These are phyloP conservation scores for Didymodactylos carnosus DNA, from an alignment of 2,888 invertebrate species.

Conservation along the genomic window DNA sequence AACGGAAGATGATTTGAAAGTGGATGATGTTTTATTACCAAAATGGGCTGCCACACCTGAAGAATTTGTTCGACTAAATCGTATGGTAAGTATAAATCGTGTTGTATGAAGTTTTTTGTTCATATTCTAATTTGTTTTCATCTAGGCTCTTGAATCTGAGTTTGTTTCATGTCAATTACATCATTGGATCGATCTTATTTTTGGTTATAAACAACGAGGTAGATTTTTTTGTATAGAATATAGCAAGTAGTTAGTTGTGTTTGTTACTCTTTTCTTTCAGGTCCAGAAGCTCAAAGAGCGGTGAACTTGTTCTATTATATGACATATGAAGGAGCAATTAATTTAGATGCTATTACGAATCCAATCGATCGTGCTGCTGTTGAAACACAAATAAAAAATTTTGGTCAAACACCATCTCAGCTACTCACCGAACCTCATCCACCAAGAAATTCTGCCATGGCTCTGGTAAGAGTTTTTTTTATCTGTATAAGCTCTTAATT, in stretches of 20 bases:
- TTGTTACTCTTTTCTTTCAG: conserved; percentile 16
- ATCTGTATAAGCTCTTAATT: no score
- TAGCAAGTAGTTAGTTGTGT: not conserved
- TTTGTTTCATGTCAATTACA: conserved; percentile 97
- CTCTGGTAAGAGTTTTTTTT: not conserved
- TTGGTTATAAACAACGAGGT: conserved; percentile 91
- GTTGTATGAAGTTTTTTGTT: not conserved
- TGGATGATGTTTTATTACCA: conserved; percentile 73
- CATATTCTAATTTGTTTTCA: not conserved
- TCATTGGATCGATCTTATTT: conserved; percentile 98
- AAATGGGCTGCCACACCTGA: conserved; percentile 85
- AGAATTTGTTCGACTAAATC: conserved; percentile 86
- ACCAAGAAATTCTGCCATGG: conserved; percentile 54
- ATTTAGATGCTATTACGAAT: conserved; percentile 69
- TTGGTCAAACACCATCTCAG: conserved; percentile 95
- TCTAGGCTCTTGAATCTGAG: conserved; percentile 72
- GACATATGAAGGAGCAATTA: conserved; percentile 91
- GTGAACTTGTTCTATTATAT: conserved; percentile 98
- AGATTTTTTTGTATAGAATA: no score
- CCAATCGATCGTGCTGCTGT: conserved; percentile 49
- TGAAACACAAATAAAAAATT: conserved; percentile 87
- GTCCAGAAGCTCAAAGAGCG: conserved; percentile 85
- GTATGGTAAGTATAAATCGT: conserved; percentile 44
- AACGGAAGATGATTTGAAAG: conserved; percentile 61
- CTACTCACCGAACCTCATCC: conserved; percentile 93